Evolutionary conservation across 2,888 invertebrate genomes (phyloP).

Genomic region (Azorinus chamasolen): DNA sequence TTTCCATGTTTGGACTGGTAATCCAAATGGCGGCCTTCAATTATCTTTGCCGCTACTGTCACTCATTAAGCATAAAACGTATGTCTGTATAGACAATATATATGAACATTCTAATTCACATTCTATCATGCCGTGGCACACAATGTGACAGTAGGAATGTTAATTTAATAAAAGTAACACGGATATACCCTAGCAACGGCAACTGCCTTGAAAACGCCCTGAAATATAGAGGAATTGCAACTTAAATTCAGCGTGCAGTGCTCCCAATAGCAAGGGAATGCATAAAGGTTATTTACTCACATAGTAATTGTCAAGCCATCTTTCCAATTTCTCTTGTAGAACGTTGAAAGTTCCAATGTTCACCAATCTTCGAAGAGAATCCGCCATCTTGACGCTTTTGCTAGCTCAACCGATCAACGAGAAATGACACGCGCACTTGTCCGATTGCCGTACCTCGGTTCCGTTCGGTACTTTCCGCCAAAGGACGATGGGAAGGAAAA

Average conservation of each 20-base stretch:
- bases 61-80: no score
- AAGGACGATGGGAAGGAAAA: no score
- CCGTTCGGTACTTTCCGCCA: no score
- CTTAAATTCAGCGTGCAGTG: background rate
- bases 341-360: constrained; percentile 85
- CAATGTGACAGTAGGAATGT: no score
- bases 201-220: constrained; percentile 34
- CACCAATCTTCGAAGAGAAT: constrained; percentile 83
- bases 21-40: constrained; percentile 49
- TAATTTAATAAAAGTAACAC: background rate
- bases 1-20: constrained; percentile 60
- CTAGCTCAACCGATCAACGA: constrained; percentile 24
- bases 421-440: constrained; percentile 54
- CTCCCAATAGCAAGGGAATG: background rate
- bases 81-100: no score
- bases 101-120: no score
- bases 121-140: no score
- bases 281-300: constrained; percentile 74
- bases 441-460: no score
- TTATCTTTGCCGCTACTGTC: background rate
- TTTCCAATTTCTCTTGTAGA: constrained; percentile 85
- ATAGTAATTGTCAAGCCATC: constrained; percentile 84
- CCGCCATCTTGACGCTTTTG: constrained; percentile 84
- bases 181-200: constrained; percentile 61
- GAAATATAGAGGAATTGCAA: background rate